Base-by-base conservation (phyloP, 1,140 invertebrate species). In the Macrosteles quadrilineatus region DNA sequence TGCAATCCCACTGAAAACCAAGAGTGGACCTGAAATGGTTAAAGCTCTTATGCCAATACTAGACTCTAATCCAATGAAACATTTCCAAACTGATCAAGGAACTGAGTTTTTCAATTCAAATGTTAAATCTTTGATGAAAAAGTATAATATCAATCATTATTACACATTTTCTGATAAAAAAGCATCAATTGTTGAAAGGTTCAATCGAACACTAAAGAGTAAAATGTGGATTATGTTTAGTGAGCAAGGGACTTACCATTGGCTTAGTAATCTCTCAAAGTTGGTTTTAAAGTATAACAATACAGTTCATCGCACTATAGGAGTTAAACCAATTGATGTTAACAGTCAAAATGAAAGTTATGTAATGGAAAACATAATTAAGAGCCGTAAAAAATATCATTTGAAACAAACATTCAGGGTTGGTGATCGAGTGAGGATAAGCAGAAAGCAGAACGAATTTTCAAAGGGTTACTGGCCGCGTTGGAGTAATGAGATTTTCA, bases 141-240 rank as follows among this genome's bases (percentile, higher is more conserved):
- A 77, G 69, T 74, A 78, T 72, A 72, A 74, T 14, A 80, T 84
- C 36, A 78, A 82, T 72, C 75, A 82, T 70, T 83, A 81, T 73
- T 80, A 77, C 12, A 82, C 80, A 23, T 81, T 77, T 75, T 78
- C 74, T 66, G 73, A 73, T 43, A 77, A 78, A 43, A 86, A 85
- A 77, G 81, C 80, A 19, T 76, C 78, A 19, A 77, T 83, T 65
- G 77, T 79, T 50, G 83, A 84, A 76, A 57, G 83, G 67, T 81
- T 83, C 64, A 82, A 82, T 75, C 71, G 80, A 72, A 84, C 80
- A 25, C 68, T 85, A 59, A 84, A 83, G 78, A 72, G 67, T 21
- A 80, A 77, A 74, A 77, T 84, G 72, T 84, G 75, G 72, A 78
- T 77, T 73, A 67, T 75, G 73, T 78, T 80, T 69, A 76, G 73